Evolutionary conservation across 2,888 invertebrate genomes (phyloP), one percentile per base, ranked within the genome.

Genomic region (Zygothrica quintamaculata): DNA sequence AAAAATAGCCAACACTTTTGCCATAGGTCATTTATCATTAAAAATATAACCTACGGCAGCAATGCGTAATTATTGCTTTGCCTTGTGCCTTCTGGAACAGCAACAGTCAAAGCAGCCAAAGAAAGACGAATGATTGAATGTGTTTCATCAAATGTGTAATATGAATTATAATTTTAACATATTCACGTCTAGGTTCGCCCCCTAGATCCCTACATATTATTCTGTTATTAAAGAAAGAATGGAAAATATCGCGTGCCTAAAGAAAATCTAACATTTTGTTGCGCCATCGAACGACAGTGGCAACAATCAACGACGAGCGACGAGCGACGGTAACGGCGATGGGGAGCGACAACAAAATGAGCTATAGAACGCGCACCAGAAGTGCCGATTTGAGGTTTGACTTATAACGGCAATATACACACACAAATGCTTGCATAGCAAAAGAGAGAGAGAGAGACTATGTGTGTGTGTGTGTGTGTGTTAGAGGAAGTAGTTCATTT

Each of bases 131-230:
- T 80, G 80, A 84, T 87, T 84, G 82, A 81, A 81, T 85, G 81
- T 87, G 87, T 81, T 81, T 87, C 87, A 81, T 87, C 81, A 87
- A 81, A 81, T 81, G 84, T 77, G 78, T 81, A 81, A 86, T 84
- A 87, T 81, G 76, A 84, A 84, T 87, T 81, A 81, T 81, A 87
- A 87, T 87, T 81, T 87, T 65, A 68, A 74, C 82, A 71, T 81
- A 85, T 79, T 61, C 48, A 62, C 52, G 58, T 72, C 39, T 56
- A 48, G 33, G 48, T 39, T 48, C 55, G 42, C 34, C 46, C 13
- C 29, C 0, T 16, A 39, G 34, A 36, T 22, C 4, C 4, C n/a
- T 16, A 18, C 18, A 1, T 16, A 36, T 36, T n/a, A n/a, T n/a
- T n/a, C n/a, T n/a, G n/a, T n/a, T n/a, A 12, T 12, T 36, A 36